Evolutionary conservation across 2,797 vertebrate genomes (phyloP).

Genomic region (Taeniopygia guttata): DNA sequence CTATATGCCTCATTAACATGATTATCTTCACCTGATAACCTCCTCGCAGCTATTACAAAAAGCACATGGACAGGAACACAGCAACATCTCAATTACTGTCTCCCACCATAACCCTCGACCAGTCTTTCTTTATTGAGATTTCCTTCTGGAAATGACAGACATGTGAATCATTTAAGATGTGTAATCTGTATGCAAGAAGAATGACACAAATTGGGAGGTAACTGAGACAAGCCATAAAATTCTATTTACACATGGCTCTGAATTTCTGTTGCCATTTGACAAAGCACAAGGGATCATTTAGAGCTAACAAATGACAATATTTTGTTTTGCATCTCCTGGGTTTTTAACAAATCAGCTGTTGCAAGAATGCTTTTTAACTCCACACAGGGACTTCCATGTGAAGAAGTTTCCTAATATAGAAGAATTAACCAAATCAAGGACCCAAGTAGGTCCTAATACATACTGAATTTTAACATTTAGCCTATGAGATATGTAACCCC

Average conservation of each 20-base stretch:
- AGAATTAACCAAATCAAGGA: neutral
- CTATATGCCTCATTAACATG: neutral
- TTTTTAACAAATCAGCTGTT: neutral
- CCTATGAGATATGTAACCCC: neutral
- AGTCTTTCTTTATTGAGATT: neutral
- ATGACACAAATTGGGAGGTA: neutral
- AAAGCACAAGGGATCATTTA: neutral
- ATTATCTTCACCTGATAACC: neutral
- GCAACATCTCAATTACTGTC: neutral
- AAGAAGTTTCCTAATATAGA: neutral
- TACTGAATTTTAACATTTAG: neutral
- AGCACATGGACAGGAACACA: neutral
- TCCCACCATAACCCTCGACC: neutral
- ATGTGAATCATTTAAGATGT: neutral
- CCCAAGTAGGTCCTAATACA: neutral
- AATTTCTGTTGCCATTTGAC: neutral
- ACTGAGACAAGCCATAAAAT: neutral
- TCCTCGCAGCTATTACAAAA: neutral
- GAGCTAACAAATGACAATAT: neutral
- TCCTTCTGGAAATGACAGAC: neutral
- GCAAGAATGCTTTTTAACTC: neutral
- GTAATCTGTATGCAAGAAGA: neutral
- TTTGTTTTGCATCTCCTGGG: neutral
- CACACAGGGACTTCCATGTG: neutral
- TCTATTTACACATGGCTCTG: neutral